phyloP scores from a whole-genome alignment of 1,140 invertebrate species.

The Planococcus citri region DNA sequence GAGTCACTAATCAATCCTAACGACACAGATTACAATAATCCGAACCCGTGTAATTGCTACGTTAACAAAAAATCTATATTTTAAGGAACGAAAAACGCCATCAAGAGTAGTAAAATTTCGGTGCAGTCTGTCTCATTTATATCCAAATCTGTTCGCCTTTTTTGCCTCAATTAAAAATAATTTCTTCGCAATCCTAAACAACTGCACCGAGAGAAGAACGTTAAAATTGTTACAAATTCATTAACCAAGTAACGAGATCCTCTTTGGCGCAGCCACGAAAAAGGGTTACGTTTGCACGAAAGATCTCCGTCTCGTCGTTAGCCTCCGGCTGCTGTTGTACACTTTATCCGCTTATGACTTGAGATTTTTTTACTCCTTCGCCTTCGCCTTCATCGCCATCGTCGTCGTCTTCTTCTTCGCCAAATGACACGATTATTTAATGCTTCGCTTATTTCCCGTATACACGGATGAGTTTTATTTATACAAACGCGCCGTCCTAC shows the following conservation, averaged over 20 bases:
- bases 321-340: not conserved
- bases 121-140: too few relatives aligned
- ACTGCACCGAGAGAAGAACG: not conserved
- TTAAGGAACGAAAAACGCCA: too few relatives aligned
- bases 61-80: too few relatives aligned
- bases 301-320: not conserved
- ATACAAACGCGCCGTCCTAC: too few relatives aligned
- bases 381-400: not conserved
- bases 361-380: not conserved
- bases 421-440: conserved; percentile 4
- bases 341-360: too few relatives aligned
- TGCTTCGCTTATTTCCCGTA: not conserved
- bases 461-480: too few relatives aligned
- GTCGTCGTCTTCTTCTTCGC: not conserved
- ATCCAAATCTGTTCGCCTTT: not conserved
- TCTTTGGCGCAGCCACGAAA: not conserved
- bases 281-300: not conserved
- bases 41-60: too few relatives aligned
- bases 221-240: conserved; percentile 2
- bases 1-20: too few relatives aligned
- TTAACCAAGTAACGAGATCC: not conserved
- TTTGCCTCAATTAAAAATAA: not conserved
- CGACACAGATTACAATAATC: too few relatives aligned
- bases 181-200: not conserved
- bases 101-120: too few relatives aligned